Evolutionary conservation across 2,113 vertebrate genomes (phyloP).

Genomic region (Epinephelus moara): DNA sequence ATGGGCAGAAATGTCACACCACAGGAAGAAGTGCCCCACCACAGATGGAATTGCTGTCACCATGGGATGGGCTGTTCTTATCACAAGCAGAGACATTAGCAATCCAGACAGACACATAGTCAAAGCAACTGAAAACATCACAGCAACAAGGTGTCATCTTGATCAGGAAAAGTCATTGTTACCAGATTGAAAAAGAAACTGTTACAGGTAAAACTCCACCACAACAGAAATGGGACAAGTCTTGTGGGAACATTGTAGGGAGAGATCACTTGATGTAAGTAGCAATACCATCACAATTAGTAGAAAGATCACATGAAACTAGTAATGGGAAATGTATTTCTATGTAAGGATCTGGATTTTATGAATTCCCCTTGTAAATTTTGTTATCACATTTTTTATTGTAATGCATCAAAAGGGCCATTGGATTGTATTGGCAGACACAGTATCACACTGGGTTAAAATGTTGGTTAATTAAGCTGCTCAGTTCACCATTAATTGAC

Average conservation of each 20-base stretch:
- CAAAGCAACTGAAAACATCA: not conserved
- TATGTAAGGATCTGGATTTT: not conserved
- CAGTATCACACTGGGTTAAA: too few relatives aligned
- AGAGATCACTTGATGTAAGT: not conserved
- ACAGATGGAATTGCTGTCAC: slow-evolving; percentile 6
- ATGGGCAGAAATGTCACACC: slow-evolving; percentile 18
- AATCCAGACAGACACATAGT: not conserved
- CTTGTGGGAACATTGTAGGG: too few relatives aligned
- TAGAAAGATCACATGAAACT: not conserved
- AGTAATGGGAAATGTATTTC: not conserved
- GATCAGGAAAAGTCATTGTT: not conserved
- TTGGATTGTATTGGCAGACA: too few relatives aligned
- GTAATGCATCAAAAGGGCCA: too few relatives aligned
- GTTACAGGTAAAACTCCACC: not conserved
- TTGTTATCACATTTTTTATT: too few relatives aligned
- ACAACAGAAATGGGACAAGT: not conserved
- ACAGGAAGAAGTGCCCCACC: not conserved
- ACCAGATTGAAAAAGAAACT: not conserved
- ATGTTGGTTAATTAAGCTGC: too few relatives aligned
- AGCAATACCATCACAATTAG: not conserved
- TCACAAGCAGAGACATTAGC: not conserved
- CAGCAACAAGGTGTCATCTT: not conserved
- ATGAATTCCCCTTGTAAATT: too few relatives aligned
- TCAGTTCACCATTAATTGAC: too few relatives aligned
- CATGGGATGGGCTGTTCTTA: slow-evolving; percentile 1